Percentiles rank a stretch among this genome's conserved stretches.
Conservation (phyloP, 2,113 vertebrate species). For the Rattus rattus region DNA sequence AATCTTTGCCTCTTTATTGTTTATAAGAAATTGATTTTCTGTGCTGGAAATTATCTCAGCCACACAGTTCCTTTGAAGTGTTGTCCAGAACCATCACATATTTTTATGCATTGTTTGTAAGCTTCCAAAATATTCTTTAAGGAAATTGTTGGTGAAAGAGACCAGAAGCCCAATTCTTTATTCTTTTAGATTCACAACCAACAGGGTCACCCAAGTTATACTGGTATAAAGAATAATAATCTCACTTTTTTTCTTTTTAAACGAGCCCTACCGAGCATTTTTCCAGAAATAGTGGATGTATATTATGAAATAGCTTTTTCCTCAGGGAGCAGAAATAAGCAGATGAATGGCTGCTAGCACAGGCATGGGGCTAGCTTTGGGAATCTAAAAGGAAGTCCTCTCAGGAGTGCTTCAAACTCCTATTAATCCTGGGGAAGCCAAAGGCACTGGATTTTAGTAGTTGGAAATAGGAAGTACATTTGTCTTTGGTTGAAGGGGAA, state of each 20-base stretch:
- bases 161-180: background rate
- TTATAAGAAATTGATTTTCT: conserved; percentile 82
- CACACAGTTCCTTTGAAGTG: conserved; percentile 40
- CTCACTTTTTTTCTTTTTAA: conserved; percentile 48
- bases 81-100: conserved; percentile 50
- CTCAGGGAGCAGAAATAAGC: conserved; percentile 60
- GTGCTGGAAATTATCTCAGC: conserved; percentile 51
- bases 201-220: conserved; percentile 21
- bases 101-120: conserved; percentile 68
- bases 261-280: background rate
- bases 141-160: conserved; percentile 46
- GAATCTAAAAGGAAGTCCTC: conserved; percentile 79
- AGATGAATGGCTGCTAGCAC: conserved; percentile 35
- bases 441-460: conserved; percentile 68
- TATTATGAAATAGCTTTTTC: conserved; percentile 59
- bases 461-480: conserved; percentile 58
- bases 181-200: background rate
- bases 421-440: conserved; percentile 78
- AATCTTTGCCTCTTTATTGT: conserved; percentile 65
- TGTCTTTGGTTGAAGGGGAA: conserved; percentile 71
- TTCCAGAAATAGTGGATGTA: conserved; percentile 70
- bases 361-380: conserved; percentile 48
- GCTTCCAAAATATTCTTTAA: conserved; percentile 35
- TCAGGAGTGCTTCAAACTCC: conserved; percentile 65
- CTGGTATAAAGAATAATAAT: background rate